phyloP scores from a whole-genome alignment of 2,888 invertebrate genomes.

The Arenicola marina region DNA sequence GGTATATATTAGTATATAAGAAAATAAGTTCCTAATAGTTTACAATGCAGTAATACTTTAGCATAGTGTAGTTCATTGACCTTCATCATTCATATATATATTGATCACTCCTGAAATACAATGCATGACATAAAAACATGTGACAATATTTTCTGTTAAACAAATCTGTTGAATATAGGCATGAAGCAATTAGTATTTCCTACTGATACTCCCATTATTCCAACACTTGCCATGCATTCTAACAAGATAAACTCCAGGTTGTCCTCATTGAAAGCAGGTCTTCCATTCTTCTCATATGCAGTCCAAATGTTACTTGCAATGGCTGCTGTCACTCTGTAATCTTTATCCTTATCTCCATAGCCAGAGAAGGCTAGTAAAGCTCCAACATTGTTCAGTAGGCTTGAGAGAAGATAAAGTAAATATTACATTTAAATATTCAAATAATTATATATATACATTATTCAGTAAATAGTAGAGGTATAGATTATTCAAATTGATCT shows the following conservation, averaged over 20 bases:
- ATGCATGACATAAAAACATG: not conserved
- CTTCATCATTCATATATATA: not conserved
- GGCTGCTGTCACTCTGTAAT: slow-evolving; percentile 91
- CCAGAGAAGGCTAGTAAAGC: slow-evolving; percentile 92
- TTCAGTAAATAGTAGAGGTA: too few species aligned
- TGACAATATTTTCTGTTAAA: too few species aligned
- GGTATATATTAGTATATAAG: too few species aligned
- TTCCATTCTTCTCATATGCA: slow-evolving; percentile 90
- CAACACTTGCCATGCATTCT: slow-evolving; percentile 80
- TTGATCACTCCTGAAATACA: not conserved
- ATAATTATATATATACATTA: too few species aligned
- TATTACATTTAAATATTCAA: too few species aligned
- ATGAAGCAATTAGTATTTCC: too few species aligned
- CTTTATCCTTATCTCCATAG: slow-evolving; percentile 69
- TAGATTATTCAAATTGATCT: too few species aligned
- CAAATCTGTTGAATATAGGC: too few species aligned
- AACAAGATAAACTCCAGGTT: slow-evolving; percentile 83
- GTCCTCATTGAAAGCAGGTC: slow-evolving; percentile 88
- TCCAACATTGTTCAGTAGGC: slow-evolving; percentile 90
- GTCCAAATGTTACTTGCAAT: slow-evolving; percentile 90
- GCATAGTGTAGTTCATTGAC: not conserved
- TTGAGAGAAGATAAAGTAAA: too few species aligned
- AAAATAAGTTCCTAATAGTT: too few species aligned
- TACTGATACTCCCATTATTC: too few species aligned
- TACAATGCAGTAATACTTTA: too few species aligned